Evolutionary conservation across 2,888 invertebrate species (phyloP).

Genomic region (Esperia sulphurella): DNA sequence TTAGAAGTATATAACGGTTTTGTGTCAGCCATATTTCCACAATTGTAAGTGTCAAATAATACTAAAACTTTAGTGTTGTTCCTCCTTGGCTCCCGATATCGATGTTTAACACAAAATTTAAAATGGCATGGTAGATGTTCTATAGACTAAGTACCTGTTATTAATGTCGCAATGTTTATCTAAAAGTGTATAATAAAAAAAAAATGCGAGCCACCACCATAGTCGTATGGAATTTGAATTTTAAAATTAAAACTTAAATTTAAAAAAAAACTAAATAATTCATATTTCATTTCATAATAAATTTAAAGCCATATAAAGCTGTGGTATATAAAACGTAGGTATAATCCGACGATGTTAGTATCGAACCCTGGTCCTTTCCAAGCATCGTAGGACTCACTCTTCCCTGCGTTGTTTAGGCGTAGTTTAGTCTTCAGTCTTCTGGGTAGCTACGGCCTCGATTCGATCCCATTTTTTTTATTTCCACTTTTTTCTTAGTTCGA

Average conservation of each 20-base stretch:
- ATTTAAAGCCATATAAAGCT: slow-evolving; percentile 21
- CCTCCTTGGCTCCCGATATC: slow-evolving; percentile 63
- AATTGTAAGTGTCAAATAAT: slow-evolving; percentile 40
- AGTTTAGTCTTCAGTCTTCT: slow-evolving; percentile 50
- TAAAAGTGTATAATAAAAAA: slow-evolving; percentile 23
- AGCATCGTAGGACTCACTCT: slow-evolving; percentile 37
- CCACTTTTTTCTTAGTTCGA: slow-evolving; percentile 26
- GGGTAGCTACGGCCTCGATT: slow-evolving; percentile 59
- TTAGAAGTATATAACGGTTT: background rate
- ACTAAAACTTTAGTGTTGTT: slow-evolving; percentile 38
- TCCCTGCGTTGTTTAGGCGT: slow-evolving; percentile 65
- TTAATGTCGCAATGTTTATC: slow-evolving; percentile 26
- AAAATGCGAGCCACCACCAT: slow-evolving; percentile 59
- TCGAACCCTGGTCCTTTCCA: slow-evolving; percentile 38
- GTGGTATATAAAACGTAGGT: slow-evolving; percentile 37
- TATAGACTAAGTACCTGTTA: slow-evolving; percentile 45
- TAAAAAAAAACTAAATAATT: slow-evolving; percentile 28
- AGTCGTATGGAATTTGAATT: slow-evolving; percentile 53
- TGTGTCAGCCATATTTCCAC: slow-evolving; percentile 37
- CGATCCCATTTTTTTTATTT: slow-evolving; percentile 37
- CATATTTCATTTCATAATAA: slow-evolving; percentile 18
- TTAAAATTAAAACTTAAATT: slow-evolving; percentile 24
- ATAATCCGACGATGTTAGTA: slow-evolving; percentile 30
- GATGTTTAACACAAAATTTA: slow-evolving; percentile 44
- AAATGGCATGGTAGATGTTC: slow-evolving; percentile 62